phyloP scores from a whole-genome alignment of 2,888 invertebrate genomes.

The Cephus nigrinus region DNA sequence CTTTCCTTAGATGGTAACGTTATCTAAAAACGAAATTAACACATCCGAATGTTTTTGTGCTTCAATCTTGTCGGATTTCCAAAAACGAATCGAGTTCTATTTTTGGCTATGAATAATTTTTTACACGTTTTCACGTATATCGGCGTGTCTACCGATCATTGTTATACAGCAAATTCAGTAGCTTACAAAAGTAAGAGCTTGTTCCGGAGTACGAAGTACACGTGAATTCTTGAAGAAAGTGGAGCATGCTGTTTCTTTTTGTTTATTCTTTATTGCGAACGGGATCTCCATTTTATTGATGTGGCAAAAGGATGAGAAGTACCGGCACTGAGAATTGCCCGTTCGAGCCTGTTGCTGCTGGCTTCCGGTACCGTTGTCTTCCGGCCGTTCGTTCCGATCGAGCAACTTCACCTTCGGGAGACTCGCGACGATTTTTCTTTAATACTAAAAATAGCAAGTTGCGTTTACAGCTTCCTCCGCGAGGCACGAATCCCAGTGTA shows the following conservation, averaged over 20 bases:
- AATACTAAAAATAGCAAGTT: background rate
- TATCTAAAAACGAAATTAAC: background rate
- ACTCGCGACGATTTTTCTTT: background rate
- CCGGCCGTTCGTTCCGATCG: background rate
- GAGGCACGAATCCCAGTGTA: background rate
- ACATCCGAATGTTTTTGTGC: background rate
- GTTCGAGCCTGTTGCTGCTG: background rate
- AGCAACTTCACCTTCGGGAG: background rate
- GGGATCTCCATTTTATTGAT: background rate
- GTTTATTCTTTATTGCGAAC: background rate
- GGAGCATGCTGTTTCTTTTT: background rate
- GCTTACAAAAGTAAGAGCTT: background rate
- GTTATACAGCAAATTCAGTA: no score
- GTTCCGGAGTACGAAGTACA: no score
- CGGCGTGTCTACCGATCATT: background rate
- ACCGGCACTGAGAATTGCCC: background rate
- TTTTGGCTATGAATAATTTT: background rate
- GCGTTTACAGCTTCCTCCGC: background rate
- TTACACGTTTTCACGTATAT: background rate
- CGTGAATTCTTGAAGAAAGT: background rate
- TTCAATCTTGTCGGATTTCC: background rate
- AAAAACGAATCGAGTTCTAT: background rate
- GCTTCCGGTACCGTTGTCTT: background rate
- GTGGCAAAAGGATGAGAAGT: background rate
- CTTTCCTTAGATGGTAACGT: background rate